Percentiles rank a stretch among this genome's conserved stretches.
phyloP scores from a whole-genome alignment of 64 coral and sea anemone species.

The Montipora capricornis region DNA sequence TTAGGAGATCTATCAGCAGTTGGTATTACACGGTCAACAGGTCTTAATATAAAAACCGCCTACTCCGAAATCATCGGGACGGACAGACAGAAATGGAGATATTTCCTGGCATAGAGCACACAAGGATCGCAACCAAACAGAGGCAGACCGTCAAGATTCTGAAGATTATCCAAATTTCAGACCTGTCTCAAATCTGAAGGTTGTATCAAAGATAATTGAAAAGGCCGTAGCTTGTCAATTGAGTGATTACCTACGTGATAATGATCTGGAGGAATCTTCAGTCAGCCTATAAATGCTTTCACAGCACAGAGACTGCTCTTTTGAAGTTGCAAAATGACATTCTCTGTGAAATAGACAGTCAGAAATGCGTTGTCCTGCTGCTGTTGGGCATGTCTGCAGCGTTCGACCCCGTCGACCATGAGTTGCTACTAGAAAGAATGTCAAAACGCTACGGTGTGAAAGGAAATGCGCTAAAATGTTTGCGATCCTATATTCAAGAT shows the following conservation, averaged over 20 bases:
- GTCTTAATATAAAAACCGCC: no score
- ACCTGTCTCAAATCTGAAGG: conserved; percentile 63
- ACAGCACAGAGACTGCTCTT: no score
- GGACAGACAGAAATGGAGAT: no score
- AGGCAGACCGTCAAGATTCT: no score
- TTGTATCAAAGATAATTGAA: conserved; percentile 58
- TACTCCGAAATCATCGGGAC: no score
- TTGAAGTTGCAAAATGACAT: background rate
- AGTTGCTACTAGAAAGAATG: no score
- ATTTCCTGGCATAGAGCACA: no score
- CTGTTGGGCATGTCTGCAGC: background rate
- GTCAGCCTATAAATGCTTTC: conserved; percentile 18
- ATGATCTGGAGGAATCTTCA: background rate
- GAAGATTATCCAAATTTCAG: conserved; percentile 4
- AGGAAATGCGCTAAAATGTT: conserved; percentile 1
- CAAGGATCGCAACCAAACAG: no score
- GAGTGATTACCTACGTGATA: background rate
- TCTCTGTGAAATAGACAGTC: conserved; percentile 12
- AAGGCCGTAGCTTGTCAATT: conserved; percentile 51
- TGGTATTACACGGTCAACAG: no score
- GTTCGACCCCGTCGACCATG: no score
- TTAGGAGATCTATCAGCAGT: no score
- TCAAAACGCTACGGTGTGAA: no score
- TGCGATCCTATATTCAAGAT: conserved; percentile 22
- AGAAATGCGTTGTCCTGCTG: conserved; percentile 8